Percentiles rank a stretch among this genome's conserved stretches.
Conservation (phyloP, 2,888 invertebrate species). For the Polyploca ridens region DNA sequence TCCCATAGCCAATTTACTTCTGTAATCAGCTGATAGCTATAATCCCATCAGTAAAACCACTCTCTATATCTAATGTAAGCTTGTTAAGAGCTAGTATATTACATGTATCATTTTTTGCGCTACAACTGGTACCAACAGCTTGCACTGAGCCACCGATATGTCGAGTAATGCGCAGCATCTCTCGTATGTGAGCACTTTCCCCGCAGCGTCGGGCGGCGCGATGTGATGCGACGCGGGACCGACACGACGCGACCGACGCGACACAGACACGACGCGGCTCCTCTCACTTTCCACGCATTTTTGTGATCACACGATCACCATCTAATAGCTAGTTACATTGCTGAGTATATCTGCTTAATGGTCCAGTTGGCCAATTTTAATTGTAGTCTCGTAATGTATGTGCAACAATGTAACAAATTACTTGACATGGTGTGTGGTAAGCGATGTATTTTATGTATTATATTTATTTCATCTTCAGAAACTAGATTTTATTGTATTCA, state of each 20-base stretch:
- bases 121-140: background rate
- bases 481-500: too few species aligned
- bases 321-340: background rate
- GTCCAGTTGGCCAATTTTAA: background rate
- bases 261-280: slow-evolving; percentile 9
- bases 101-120: background rate
- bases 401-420: too few species aligned
- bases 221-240: background rate
- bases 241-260: slow-evolving; percentile 3
- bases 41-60: too few species aligned
- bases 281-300: slow-evolving; percentile 18
- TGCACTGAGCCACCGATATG: background rate
- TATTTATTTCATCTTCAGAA: too few species aligned
- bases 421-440: too few species aligned
- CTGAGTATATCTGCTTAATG: background rate
- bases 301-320: slow-evolving; percentile 6
- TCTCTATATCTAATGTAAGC: background rate
- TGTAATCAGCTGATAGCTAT: too few species aligned
- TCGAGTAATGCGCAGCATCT: background rate
- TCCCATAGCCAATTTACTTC: too few species aligned
- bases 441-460: too few species aligned
- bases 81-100: background rate
- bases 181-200: slow-evolving; percentile 32
- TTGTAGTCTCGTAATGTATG: too few species aligned
- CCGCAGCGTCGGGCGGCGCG: slow-evolving; percentile 9